Percentiles rank a stretch among this genome's conserved stretches.
Conservation (phyloP, 2,113 vertebrate species). For the Salvelinus fontinalis region DNA sequence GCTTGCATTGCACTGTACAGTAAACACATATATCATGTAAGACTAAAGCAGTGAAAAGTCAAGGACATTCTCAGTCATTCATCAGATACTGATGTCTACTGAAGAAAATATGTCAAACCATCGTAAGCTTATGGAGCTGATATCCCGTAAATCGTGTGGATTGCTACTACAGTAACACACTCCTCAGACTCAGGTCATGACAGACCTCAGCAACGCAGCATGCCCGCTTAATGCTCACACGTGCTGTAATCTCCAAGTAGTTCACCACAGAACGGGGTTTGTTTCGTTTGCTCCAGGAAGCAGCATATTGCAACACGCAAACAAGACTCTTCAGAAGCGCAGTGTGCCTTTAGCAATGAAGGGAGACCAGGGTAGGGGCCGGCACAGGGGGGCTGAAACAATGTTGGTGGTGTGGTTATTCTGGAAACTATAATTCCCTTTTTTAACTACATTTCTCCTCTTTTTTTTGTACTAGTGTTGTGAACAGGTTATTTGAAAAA, state of each 20-base stretch:
- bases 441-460: constrained; percentile 22
- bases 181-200: constrained; percentile 30
- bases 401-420: constrained; percentile 1
- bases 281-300: constrained; percentile 60
- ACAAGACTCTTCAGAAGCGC: constrained; percentile 44
- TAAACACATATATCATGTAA: constrained; percentile 57
- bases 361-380: constrained; percentile 17
- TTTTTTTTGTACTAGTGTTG: constrained; percentile 47
- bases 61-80: constrained; percentile 71
- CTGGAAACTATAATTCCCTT: background rate
- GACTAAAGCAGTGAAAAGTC: constrained; percentile 69
- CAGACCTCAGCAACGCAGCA: constrained; percentile 34
- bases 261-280: constrained; percentile 50
- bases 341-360: constrained; percentile 45
- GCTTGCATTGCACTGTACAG: constrained; percentile 56
- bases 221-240: constrained; percentile 40
- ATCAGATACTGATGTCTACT: constrained; percentile 72
- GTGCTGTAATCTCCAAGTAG: constrained; percentile 46
- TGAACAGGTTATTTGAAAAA: constrained; percentile 45
- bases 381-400: constrained; percentile 29
- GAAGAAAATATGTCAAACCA: constrained; percentile 66
- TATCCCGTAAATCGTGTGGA: constrained; percentile 58
- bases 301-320: constrained; percentile 53
- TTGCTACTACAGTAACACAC: constrained; percentile 48
- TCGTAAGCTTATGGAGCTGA: constrained; percentile 57